Evolutionary conservation across 1,140 invertebrate species (phyloP), one percentile per base, ranked within the genome.

Genomic region (Trichonephila clavata): DNA sequence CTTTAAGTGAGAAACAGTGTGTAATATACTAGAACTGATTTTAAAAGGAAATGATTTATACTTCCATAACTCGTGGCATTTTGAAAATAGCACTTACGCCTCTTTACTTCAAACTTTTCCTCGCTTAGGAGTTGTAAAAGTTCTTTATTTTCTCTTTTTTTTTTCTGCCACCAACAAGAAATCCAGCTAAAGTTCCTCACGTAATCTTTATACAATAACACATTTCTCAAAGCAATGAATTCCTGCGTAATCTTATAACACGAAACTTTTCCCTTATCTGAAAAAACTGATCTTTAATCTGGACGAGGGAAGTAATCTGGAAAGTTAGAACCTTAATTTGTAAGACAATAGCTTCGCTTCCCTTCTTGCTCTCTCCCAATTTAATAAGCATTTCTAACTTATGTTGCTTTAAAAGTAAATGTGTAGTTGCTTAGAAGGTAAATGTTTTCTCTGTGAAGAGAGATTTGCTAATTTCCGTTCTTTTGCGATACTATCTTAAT

Each of bases 231-330:
- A 57, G 81, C 43, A 24, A 59, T 84, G 57, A 57, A 59, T 57
- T 84, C n/a, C 2, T 18, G 43, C n/a, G 81, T 84, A 84, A 84
- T 84, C 81, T 84, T 84, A 84, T 84, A 84, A 84, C 81, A 57
- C 43, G 50, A 59, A 84, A 84, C 10, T 84, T 57, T 50, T 57
- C 57, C n/a, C 50, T 32, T 50, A 84, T 59, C 81, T 84, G 14
- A n/a, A n/a, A 84, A 59, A 59, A 59, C 20, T 84, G 43, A 84
- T 84, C 81, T 84, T 84, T 84, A 84, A 84, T 84, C 81, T 59
- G 81, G 21, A 59, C 50, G 57, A 84, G 81, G 21, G n/a, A n/a
- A 68, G n/a, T 84, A 84, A 57, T 83, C 57, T 84, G 81, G 24
- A 59, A 50, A 83, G 43, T 83, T 57, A n/a, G 21, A 43, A 20